A percentile compares a stretch with the other conserved stretches of the same genome.
Conservation (phyloP, 2,888 invertebrate species). For the Cistogaster globosa region DNA sequence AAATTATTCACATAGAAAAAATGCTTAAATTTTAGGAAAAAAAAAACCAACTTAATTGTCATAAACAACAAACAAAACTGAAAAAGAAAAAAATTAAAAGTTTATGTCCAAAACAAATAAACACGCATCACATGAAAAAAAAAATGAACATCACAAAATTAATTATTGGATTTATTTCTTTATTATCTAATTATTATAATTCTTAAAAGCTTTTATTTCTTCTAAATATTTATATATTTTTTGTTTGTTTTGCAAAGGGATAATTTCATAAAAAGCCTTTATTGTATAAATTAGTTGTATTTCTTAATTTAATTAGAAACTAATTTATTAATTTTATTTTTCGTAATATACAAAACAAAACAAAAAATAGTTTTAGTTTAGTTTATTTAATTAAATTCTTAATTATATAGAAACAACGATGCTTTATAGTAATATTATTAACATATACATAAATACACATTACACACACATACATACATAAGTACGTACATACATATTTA, state of each 20-base stretch:
- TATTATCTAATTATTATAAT: slow-evolving; percentile 20
- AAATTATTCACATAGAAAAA: slow-evolving; percentile 34
- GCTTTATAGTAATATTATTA: slow-evolving; percentile 68
- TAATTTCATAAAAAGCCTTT: slow-evolving; percentile 63
- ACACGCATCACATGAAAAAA: slow-evolving; percentile 29
- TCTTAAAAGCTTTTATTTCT: slow-evolving; percentile 21
- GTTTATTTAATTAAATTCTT: slow-evolving; percentile 60
- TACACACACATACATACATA: background rate
- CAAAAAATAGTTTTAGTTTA: slow-evolving; percentile 65
- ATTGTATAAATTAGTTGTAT: slow-evolving; percentile 72
- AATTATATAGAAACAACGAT: slow-evolving; percentile 69
- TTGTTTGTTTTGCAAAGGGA: slow-evolving; percentile 26
- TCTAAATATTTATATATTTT: background rate
- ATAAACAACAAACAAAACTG: slow-evolving; percentile 31
- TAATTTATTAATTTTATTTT: slow-evolving; percentile 50
- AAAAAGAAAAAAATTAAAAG: slow-evolving; percentile 2
- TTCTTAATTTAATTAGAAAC: slow-evolving; percentile 54
- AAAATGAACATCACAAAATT: slow-evolving; percentile 38
- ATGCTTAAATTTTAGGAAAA: slow-evolving; percentile 59
- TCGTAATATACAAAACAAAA: slow-evolving; percentile 49
- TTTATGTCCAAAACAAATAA: slow-evolving; percentile 42
- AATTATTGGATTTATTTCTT: slow-evolving; percentile 26
- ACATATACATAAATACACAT: slow-evolving; percentile 22
- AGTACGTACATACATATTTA: slow-evolving; percentile 37
- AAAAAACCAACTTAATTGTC: slow-evolving; percentile 37